Base-by-base conservation (phyloP, 2,888 invertebrate genomes). In the Ennomos fuscantarius region DNA sequence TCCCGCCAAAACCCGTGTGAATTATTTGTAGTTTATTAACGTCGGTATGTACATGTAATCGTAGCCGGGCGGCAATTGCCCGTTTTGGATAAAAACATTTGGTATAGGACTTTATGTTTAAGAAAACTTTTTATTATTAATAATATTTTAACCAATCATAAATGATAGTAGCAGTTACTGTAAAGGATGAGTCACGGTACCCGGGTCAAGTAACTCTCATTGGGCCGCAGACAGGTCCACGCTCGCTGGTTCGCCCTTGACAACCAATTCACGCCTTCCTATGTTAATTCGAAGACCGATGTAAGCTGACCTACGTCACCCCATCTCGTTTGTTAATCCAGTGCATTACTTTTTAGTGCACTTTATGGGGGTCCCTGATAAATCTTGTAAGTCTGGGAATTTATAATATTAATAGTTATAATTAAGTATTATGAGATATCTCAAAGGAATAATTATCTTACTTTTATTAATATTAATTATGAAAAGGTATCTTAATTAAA, bases 191-290 rank as follows among this genome's bases (percentile, higher is more conserved):
- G 33, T 67, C 65, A 67, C 40, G 36, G 13, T 48, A 13, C 10
- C 31, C 56, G 62, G 67, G 65, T 67, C 67, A 67, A 67, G 54
- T 55, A 67, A 65, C 67, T 67, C 56, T 53, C 50, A 50, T 48
- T 46, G 60, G 43, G 42, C 41, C 33, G 48, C 47, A 55, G 65
- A 56, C 58, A 39, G 66, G 9, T 57, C 63, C 24, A 8, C 49
- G 41, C 12, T 8, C 10, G 43, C 49, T 65, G 67, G 67, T 62
- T 12, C 41, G 60, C 44, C 55, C 65, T 65, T 59, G 60, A 56
- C 63, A 55, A 49, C 42, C 42, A 60, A 57, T 53, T 60, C 53
- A 34, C 50, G 48, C 8, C 43, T 31, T 41, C 31, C 55, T 51
- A 41, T 31, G 62, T 45, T 47, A 62, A 49, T 49, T 35, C 42